Base-by-base conservation (phyloP, 1,140 invertebrate species). In the Drosophila equinoxialis region DNA sequence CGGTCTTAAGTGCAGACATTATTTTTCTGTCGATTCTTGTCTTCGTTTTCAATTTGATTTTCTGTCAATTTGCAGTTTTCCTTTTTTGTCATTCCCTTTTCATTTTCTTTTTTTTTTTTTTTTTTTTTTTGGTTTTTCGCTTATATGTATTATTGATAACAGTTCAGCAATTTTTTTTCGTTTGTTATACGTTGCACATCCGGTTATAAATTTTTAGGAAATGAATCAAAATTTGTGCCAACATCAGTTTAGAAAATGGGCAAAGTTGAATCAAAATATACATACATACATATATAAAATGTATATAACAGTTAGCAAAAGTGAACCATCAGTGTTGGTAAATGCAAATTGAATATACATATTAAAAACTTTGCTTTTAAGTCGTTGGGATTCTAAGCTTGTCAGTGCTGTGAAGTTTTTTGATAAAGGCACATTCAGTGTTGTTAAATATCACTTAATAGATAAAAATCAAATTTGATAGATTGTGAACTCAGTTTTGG, bases 81-180 rank as follows among this genome's bases (percentile, higher is more conserved):
- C 35, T 10, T 6, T 6, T 23, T 51, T 51, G 17, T 51, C 17
- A 10, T 51, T 48, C 45, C 6, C 45, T 48, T 48, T 48, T 23
- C 20, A 1, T 2, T 17, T 23, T 51, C 11, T n/a, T 23, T 51
- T 3, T 0, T 1, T 2, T 2, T 3, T 26, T 3, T 26, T 23
- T 51, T 51, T 23, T 51, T 10, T 23, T 11, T 51, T 8, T 5
- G 0, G 17, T 17, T 17, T 17, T 17, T 17, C 17, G 17, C 45
- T 48, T 48, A 48, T 6, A n/a, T n/a, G n/a, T n/a, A 48, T 48
- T 48, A 48, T 48, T 48, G 45, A 48, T 48, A 48, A 48, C 7
- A 48, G 8, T 48, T 48, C 45, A 48, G 45, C 45, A 48, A 20
- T 20, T 48, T 48, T 48, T 48, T 14, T 42, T 42, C 7, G 20